A percentile compares a stretch with the other conserved stretches of the same genome.
phyloP scores from a whole-genome alignment of 2,797 vertebrate species.

The Phrynocephalus forsythii region DNA sequence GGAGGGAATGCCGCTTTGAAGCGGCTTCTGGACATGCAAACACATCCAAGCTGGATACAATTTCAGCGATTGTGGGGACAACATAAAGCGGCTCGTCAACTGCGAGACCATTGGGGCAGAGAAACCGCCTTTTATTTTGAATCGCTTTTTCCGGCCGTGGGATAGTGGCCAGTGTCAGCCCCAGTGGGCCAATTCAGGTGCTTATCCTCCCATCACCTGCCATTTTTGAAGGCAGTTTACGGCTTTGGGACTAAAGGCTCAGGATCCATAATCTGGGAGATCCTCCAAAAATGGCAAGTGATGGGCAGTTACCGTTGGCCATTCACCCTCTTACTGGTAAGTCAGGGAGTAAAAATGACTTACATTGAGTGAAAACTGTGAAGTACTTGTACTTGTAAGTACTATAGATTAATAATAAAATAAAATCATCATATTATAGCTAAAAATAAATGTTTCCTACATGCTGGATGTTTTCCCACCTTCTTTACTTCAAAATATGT shows the following conservation, averaged over 20 bases:
- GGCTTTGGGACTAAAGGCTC: too few relatives aligned
- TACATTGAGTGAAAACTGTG: background rate
- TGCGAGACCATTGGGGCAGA: too few relatives aligned
- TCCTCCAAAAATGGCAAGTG: background rate
- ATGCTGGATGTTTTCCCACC: constrained; percentile 67
- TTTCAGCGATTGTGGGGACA: too few relatives aligned
- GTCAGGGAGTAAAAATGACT: too few relatives aligned
- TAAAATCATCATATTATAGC: constrained; percentile 54
- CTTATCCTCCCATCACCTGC: background rate
- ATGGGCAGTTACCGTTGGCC: too few relatives aligned
- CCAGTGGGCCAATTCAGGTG: too few relatives aligned
- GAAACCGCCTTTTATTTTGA: too few relatives aligned
- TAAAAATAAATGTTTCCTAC: constrained; percentile 62
- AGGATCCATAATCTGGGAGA: background rate
- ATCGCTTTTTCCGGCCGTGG: too few relatives aligned
- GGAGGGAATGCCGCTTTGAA: too few relatives aligned
- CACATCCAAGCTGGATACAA: too few relatives aligned
- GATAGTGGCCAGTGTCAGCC: background rate
- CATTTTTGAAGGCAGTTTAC: background rate
- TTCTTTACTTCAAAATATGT: constrained; percentile 64
- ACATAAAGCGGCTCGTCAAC: too few relatives aligned
- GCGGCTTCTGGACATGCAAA: too few relatives aligned
- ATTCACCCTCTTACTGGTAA: background rate
- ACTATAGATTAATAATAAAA: background rate
- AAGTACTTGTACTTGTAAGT: background rate